These are phyloP conservation scores for Megaptera novaeangliae DNA, from an alignment of 2,113 vertebrate species.

Conservation along the genomic window DNA sequence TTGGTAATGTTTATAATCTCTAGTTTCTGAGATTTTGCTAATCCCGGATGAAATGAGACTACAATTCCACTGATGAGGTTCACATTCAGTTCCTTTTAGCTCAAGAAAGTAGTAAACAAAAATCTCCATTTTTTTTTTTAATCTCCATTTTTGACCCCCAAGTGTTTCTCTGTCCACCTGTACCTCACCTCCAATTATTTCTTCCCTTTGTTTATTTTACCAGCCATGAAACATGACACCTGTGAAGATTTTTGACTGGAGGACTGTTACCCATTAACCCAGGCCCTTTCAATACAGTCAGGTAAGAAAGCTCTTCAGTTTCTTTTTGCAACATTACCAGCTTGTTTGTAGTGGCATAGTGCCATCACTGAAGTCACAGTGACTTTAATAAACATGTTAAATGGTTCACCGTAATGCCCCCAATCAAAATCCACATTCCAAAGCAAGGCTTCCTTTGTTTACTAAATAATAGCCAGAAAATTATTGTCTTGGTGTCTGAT, in stretches of 20 bases:
- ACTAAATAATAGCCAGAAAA: not conserved
- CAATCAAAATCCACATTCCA: not conserved
- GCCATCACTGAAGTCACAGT: not conserved
- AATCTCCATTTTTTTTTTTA: not conserved
- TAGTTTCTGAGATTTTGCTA: not conserved
- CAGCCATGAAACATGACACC: not conserved
- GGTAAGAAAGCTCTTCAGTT: not conserved
- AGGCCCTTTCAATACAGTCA: not conserved
- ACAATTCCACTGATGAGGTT: not conserved
- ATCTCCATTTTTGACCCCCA: not conserved
- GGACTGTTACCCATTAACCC: not conserved
- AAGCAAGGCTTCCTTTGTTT: slow-evolving; percentile 5
- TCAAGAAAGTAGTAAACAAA: not conserved
- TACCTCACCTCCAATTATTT: not conserved
- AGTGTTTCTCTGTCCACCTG: too few species aligned
- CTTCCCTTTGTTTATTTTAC: not conserved
- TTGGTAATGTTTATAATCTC: not conserved
- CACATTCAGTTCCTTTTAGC: not conserved
- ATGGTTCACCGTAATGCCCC: not conserved
- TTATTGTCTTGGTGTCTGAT: not conserved
- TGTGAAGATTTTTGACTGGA: not conserved
- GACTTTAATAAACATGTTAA: not conserved
- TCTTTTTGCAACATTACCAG: not conserved
- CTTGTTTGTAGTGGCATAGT: not conserved
- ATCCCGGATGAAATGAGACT: not conserved